A percentile compares a stretch with the other conserved stretches of the same genome.
These are phyloP conservation scores for Trematocara zebra DNA, from an alignment of 2,113 vertebrate genomes.

Conservation along the genomic window DNA sequence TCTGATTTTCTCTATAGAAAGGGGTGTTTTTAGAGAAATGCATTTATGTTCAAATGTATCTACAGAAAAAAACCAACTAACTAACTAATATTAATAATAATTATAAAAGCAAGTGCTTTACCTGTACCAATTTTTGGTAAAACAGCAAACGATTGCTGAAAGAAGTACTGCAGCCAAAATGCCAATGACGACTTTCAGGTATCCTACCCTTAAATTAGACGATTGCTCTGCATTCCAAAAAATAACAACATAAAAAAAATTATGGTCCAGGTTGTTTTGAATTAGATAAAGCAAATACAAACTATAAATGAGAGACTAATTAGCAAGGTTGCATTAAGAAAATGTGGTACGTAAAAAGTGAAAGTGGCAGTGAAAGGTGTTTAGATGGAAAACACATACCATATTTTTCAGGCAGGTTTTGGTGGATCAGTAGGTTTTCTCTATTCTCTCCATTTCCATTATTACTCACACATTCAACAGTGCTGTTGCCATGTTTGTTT, in stretches of 20 bases:
- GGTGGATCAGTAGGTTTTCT: not conserved
- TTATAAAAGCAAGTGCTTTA: not conserved
- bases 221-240: not conserved
- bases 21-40: fast-evolving
- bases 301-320: fast-evolving
- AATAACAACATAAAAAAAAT: not conserved
- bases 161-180: conserved; percentile 29
- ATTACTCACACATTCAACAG: conserved; percentile 19
- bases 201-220: not conserved
- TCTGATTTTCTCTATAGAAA: not conserved
- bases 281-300: not conserved
- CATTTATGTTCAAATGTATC: not conserved
- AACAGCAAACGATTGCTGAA: not conserved
- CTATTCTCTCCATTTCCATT: not conserved
- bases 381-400: not conserved
- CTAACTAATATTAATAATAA: not conserved
- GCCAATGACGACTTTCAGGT: not conserved
- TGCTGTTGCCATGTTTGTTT: not conserved
- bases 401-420: not conserved
- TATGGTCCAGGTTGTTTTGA: not conserved
- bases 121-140: not conserved
- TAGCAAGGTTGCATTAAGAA: fast-evolving
- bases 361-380: not conserved
- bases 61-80: not conserved
- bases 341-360: not conserved